Evolutionary conservation across 2,888 invertebrate genomes (phyloP).

Genomic region (Rhyacophila evoluta): DNA sequence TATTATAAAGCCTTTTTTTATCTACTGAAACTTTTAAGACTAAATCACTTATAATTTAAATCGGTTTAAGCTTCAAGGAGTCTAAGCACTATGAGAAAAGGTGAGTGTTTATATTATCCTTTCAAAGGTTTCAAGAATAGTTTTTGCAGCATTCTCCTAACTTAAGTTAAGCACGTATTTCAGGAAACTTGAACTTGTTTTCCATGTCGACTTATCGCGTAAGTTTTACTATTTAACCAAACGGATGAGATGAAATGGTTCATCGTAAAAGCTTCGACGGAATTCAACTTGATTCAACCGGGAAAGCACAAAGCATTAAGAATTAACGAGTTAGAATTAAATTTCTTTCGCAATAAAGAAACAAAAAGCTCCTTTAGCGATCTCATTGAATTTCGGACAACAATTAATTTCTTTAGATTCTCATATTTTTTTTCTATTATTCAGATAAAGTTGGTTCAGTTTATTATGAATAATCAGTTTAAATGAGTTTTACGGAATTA

Average conservation of each 20-base stretch:
- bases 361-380: too few relatives aligned
- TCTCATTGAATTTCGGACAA: too few relatives aligned
- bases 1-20: too few relatives aligned
- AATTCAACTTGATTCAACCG: not conserved
- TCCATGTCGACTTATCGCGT: not conserved
- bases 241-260: not conserved
- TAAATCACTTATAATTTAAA: not conserved
- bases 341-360: not conserved
- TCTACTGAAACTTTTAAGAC: not conserved
- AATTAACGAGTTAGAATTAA: not conserved
- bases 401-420: too few relatives aligned
- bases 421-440: too few relatives aligned
- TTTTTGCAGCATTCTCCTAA: not conserved
- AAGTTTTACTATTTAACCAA: not conserved
- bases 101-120: not conserved
- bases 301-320: not conserved
- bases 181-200: not conserved
- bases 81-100: not conserved
- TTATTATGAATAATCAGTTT: too few relatives aligned
- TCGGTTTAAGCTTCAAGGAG: not conserved
- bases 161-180: slow-evolving; percentile 6
- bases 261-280: not conserved
- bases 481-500: too few relatives aligned
- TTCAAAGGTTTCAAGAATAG: not conserved
- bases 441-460: too few relatives aligned